Percentiles rank a stretch among this genome's conserved stretches.
Evolutionary conservation across 2,797 vertebrate genomes (phyloP).

Genomic region (Petrocephalus sullivani): DNA sequence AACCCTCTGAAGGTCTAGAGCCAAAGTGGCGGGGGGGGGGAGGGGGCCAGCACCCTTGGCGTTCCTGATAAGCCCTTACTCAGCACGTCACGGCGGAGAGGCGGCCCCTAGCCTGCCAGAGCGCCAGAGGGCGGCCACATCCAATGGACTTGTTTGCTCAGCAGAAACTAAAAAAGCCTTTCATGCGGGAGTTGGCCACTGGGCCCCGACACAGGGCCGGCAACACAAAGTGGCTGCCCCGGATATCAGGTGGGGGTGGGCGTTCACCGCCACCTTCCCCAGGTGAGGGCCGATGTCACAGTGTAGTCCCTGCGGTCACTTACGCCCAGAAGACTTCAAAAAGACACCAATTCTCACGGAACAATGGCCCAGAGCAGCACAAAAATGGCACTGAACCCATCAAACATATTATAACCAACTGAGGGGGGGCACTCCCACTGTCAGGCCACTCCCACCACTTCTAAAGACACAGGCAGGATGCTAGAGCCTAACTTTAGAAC

Average conservation of each 20-base stretch:
- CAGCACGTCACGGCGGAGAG: not conserved
- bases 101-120: not conserved
- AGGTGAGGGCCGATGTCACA: not conserved
- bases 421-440: not conserved
- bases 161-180: slow-evolving; percentile 52
- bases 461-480: not conserved
- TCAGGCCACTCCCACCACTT: not conserved
- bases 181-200: slow-evolving; percentile 43
- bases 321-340: not conserved
- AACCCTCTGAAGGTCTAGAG: not conserved
- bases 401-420: not conserved
- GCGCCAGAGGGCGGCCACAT: not conserved
- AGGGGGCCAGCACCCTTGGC: not conserved
- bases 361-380: not conserved
- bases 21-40: not conserved
- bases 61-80: not conserved
- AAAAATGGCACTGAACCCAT: not conserved
- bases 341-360: not conserved
- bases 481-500: not conserved
- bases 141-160: slow-evolving; percentile 54
- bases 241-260: not conserved
- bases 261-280: not conserved
- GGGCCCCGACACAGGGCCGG: slow-evolving; percentile 32
- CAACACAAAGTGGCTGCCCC: not conserved
- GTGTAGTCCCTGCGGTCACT: not conserved